phyloP scores from a whole-genome alignment of 2,797 vertebrate genomes.

The Valencia hispanica region DNA sequence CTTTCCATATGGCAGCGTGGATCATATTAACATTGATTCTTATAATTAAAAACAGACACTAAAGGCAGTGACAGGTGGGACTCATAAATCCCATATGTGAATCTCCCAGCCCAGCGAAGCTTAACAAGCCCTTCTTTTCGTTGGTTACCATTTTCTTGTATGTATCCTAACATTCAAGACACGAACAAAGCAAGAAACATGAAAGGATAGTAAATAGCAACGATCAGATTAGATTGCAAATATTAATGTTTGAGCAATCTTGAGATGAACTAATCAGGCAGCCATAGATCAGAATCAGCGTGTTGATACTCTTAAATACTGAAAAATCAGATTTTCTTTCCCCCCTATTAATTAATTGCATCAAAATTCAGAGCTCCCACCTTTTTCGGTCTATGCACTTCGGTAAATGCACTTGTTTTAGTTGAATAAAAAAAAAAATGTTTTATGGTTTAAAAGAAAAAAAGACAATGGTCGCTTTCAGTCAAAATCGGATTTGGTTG shows the following conservation, averaged over 20 bases:
- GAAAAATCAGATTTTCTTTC: background rate
- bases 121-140: conserved; percentile 53
- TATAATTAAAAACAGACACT: conserved; percentile 17
- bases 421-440: background rate
- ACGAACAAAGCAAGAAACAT: background rate
- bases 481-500: background rate
- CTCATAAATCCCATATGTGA: conserved; percentile 43
- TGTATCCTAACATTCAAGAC: conserved; percentile 21
- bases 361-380: background rate
- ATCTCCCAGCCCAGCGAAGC: conserved; percentile 45
- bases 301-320: conserved; percentile 6
- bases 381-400: background rate
- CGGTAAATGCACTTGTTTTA: background rate
- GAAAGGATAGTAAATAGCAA: background rate
- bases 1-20: conserved; percentile 38
- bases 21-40: conserved; percentile 17
- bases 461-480: background rate
- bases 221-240: conserved; percentile 28
- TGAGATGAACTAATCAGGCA: conserved; percentile 24
- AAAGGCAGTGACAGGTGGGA: conserved; percentile 33
- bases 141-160: conserved; percentile 17
- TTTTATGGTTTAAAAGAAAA: too few species aligned
- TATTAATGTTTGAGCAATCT: conserved; percentile 40
- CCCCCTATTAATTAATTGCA: background rate
- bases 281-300: conserved; percentile 24